Percentiles rank a stretch among this genome's conserved stretches.
Evolutionary conservation across 2,797 vertebrate genomes (phyloP).

Genomic region (Fistularia commersonii): DNA sequence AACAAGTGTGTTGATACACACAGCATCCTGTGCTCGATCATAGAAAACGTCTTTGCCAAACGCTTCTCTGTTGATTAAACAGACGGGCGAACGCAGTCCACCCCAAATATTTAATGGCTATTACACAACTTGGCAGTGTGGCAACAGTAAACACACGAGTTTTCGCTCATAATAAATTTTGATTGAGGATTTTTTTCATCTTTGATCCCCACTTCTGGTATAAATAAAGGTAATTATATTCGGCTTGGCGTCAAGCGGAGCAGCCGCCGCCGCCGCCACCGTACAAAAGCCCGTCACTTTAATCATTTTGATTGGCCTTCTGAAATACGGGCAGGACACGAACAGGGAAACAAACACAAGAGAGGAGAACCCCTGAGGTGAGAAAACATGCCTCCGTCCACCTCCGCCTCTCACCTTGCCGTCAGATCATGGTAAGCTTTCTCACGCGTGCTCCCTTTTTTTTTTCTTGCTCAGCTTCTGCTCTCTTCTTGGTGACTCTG

Average conservation of each 20-base stretch:
- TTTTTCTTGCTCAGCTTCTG: conserved; percentile 36
- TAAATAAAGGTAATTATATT: too few species aligned
- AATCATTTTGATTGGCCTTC: conserved; percentile 18
- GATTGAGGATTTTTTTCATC: too few species aligned
- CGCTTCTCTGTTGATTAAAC: conserved; percentile 16
- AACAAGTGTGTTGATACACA: conserved; percentile 5
- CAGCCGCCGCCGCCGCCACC: too few species aligned
- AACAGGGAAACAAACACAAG: conserved; percentile 13
- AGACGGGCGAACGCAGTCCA: conserved; percentile 5
- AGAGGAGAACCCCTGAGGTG: conserved; percentile 19
- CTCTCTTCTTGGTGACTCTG: conserved; percentile 20
- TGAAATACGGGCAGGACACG: conserved; percentile 10
- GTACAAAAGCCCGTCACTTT: conserved; percentile 2
- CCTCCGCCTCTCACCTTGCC: conserved; percentile 49
- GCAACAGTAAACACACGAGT: neutral
- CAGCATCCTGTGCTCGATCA: conserved; percentile 9
- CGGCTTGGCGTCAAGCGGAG: too few species aligned
- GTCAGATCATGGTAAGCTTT: conserved; percentile 66
- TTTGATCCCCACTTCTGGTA: too few species aligned
- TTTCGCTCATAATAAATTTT: too few species aligned
- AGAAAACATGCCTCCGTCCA: conserved; percentile 2
- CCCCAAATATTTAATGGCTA: conserved; percentile 1
- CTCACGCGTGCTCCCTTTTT: conserved; percentile 45
- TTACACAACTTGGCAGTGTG: conserved; percentile 6
- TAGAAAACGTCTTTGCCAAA: conserved; percentile 6